A percentile compares a stretch with the other conserved stretches of the same genome.
These are phyloP conservation scores for Rhodinocichla rosea DNA, from an alignment of 2,113 vertebrate genomes.

Conservation along the genomic window DNA sequence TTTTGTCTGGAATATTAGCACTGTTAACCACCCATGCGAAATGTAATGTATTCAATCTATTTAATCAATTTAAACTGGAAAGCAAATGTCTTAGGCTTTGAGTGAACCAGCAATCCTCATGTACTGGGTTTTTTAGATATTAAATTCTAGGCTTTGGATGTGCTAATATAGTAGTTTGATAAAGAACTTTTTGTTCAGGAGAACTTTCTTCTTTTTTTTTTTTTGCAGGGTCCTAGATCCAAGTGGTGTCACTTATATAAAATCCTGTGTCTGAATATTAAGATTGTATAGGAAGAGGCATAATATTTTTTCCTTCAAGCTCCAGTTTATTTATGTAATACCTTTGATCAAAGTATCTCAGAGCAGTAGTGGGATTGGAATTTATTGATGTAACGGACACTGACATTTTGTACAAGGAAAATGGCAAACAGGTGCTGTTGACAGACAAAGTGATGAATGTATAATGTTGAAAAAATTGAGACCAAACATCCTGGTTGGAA, in stretches of 20 bases:
- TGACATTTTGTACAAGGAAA: not conserved
- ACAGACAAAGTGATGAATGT: not conserved
- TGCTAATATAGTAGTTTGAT: not conserved
- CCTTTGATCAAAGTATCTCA: not conserved
- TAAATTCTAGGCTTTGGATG: not conserved
- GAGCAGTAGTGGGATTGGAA: not conserved
- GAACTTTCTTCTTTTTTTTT: not conserved
- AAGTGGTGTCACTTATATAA: not conserved
- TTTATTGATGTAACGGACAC: not conserved
- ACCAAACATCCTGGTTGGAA: not conserved
- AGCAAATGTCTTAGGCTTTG: not conserved
- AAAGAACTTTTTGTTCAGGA: not conserved
- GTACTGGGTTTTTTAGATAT: not conserved
- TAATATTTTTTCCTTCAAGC: not conserved
- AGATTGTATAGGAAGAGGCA: not conserved
- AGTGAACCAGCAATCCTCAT: not conserved
- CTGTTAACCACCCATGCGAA: constrained; percentile 21
- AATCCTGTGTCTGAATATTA: not conserved
- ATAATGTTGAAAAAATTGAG: not conserved
- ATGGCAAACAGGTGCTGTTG: not conserved
- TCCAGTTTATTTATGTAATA: not conserved
- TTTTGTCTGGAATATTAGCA: constrained; percentile 18
- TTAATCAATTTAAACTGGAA: constrained; percentile 24
- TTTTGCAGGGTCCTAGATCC: not conserved
- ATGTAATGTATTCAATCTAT: constrained; percentile 2